phyloP scores from a whole-genome alignment of 2,888 invertebrate genomes.

The Amitus sp. region DNA sequence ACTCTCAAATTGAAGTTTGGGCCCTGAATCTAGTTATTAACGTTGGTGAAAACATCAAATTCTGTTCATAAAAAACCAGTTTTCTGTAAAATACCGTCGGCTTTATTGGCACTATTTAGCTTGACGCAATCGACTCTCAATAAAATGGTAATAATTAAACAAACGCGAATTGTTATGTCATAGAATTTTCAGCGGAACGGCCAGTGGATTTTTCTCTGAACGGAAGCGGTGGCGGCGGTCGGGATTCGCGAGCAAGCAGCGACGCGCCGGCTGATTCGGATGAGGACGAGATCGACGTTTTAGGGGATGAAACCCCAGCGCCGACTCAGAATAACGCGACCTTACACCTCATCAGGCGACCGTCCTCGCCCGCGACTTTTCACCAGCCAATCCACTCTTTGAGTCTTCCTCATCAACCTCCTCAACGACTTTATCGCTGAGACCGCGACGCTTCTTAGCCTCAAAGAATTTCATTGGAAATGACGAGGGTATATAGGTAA shows the following conservation, averaged over 20 bases:
- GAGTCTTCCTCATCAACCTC: slow-evolving; percentile 50
- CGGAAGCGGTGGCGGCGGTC: slow-evolving; percentile 54
- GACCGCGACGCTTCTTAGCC: slow-evolving; percentile 14
- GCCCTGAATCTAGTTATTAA: no score
- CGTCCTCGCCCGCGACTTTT: slow-evolving; percentile 46
- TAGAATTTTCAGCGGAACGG: slow-evolving; percentile 49
- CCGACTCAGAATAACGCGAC: slow-evolving; percentile 31
- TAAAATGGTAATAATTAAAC: background rate
- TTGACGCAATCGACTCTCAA: no score
- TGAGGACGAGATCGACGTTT: slow-evolving; percentile 61
- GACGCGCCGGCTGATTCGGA: slow-evolving; percentile 58
- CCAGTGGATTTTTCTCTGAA: slow-evolving; percentile 62
- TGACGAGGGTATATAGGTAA: no score
- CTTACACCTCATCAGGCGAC: slow-evolving; percentile 43
- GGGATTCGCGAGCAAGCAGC: slow-evolving; percentile 60
- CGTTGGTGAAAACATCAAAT: no score
- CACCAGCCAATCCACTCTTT: slow-evolving; percentile 52
- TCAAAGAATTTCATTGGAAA: background rate
- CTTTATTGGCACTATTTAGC: no score
- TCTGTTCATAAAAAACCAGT: no score
- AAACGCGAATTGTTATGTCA: background rate
- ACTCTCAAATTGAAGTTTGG: no score
- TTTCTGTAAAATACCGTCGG: no score
- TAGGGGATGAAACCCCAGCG: slow-evolving; percentile 59
- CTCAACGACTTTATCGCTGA: slow-evolving; percentile 63